Percentiles rank a stretch among this genome's conserved stretches.
These are phyloP conservation scores for Drosophila helvetica DNA, from an alignment of 2,888 invertebrate genomes.

Conservation along the genomic window DNA sequence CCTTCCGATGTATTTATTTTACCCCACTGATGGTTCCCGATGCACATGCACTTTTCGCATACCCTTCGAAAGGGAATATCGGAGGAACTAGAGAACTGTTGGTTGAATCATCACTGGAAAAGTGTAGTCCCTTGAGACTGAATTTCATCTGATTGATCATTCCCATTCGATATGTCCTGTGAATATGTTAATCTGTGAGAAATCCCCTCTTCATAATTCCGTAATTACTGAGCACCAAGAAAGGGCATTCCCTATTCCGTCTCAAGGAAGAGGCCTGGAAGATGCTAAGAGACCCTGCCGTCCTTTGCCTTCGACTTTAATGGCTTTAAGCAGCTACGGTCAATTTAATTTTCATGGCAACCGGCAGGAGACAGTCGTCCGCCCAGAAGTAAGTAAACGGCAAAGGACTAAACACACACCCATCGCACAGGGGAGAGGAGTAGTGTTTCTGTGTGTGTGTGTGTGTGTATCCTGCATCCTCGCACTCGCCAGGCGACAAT, in stretches of 20 bases:
- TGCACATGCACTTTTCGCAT: not conserved
- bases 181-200: too few species aligned
- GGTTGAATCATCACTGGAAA: too few species aligned
- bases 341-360: slow-evolving; percentile 81
- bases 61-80: not conserved
- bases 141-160: too few species aligned
- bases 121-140: too few species aligned
- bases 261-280: slow-evolving; percentile 7
- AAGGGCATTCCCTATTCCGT: slow-evolving; percentile 12
- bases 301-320: slow-evolving; percentile 61
- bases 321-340: slow-evolving; percentile 80
- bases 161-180: too few species aligned
- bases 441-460: too few species aligned
- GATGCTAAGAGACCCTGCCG: not conserved
- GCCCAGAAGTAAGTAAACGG: slow-evolving; percentile 61
- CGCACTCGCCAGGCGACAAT: slow-evolving; percentile 64
- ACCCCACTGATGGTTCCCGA: not conserved
- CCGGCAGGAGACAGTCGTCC: slow-evolving; percentile 33
- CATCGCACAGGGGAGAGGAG: slow-evolving; percentile 22
- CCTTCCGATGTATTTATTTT: not conserved
- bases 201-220: not conserved
- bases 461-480: slow-evolving; percentile 56
- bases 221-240: not conserved
- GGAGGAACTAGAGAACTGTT: too few species aligned
- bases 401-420: slow-evolving; percentile 55